Evolutionary conservation across 2,113 vertebrate genomes (phyloP).

Genomic region (Puntigrus tetrazona): DNA sequence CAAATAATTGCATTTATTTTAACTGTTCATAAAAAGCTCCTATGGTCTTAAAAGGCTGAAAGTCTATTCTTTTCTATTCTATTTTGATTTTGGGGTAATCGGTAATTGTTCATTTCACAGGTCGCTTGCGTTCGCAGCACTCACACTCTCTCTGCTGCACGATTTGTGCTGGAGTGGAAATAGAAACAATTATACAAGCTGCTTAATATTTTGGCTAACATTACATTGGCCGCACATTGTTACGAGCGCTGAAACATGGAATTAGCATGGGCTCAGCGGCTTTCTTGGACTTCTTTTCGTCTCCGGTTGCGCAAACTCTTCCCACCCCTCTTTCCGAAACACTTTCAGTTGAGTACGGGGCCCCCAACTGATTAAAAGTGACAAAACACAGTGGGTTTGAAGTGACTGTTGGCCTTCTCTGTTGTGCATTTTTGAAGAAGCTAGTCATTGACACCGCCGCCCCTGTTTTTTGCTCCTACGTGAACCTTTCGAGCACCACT

Average conservation of each 20-base stretch:
- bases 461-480: background rate
- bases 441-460: slow-evolving; percentile 6
- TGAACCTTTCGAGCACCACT: slow-evolving; percentile 12
- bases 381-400: background rate
- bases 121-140: background rate
- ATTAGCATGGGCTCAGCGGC: slow-evolving; percentile 34
- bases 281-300: background rate
- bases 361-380: slow-evolving; percentile 40
- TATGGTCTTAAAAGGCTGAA: too few relatives aligned
- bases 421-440: slow-evolving; percentile 35
- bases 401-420: slow-evolving; percentile 15
- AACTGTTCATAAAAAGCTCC: too few relatives aligned
- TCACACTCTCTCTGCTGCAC: background rate
- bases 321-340: background rate
- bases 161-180: slow-evolving; percentile 49
- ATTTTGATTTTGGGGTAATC: too few relatives aligned
- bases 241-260: slow-evolving; percentile 40
- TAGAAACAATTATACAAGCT: slow-evolving; percentile 44
- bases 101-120: slow-evolving; percentile 40
- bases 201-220: slow-evolving; percentile 53
- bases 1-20: too few relatives aligned
- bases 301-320: background rate
- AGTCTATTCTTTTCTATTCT: too few relatives aligned
- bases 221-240: slow-evolving; percentile 15
- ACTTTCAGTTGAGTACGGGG: background rate